Evolutionary conservation across 2,113 vertebrate species (phyloP).

Genomic region (Cyanoramphus novaezelandiae): DNA sequence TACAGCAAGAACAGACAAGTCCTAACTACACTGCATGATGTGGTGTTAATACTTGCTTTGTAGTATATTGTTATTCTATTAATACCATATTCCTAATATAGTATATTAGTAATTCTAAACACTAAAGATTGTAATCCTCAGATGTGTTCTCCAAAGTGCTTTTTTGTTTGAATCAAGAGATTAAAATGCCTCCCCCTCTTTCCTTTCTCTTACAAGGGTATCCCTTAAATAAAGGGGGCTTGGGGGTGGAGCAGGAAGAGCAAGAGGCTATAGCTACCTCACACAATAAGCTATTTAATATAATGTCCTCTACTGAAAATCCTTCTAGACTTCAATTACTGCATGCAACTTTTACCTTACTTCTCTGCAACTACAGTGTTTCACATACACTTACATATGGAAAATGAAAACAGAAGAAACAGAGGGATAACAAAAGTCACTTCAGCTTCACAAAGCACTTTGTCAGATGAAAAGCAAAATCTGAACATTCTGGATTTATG

Average conservation of each 20-base stretch:
- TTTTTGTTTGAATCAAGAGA: neutral
- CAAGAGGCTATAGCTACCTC: neutral
- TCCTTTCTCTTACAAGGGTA: neutral
- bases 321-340: neutral
- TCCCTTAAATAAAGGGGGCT: neutral
- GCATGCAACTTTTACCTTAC: neutral
- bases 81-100: neutral
- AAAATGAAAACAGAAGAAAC: neutral
- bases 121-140: neutral
- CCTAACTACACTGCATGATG: neutral
- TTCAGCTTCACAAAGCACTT: neutral
- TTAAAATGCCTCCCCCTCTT: neutral
- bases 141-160: neutral
- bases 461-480: slow-evolving; percentile 19
- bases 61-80: neutral
- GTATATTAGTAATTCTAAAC: neutral
- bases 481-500: neutral
- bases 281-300: neutral
- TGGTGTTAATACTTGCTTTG: neutral
- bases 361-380: neutral
- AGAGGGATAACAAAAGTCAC: neutral
- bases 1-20: neutral
- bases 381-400: neutral
- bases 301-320: neutral
- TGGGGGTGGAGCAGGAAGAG: neutral